Evolutionary conservation across 1,140 invertebrate species (phyloP), one percentile per base, ranked within the genome.

Genomic region (Magallana angulata): DNA sequence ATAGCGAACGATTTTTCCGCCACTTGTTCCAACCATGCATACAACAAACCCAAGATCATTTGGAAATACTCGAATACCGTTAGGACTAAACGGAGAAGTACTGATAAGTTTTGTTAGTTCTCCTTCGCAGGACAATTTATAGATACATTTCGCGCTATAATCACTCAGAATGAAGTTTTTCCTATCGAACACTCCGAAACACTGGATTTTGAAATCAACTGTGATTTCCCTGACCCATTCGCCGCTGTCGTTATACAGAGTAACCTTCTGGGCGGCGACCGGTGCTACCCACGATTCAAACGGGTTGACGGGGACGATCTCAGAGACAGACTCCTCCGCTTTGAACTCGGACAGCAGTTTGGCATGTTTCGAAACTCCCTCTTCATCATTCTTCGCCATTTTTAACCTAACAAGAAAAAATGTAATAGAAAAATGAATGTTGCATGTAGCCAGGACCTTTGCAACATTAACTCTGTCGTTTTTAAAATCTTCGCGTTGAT

Each of bases 161-260:
- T 84, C 57, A 84, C 82, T 84, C 57, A 84, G 14, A 24, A 84
- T 84, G 8, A 84, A 60, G 18, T 62, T 62, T 60, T 84, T 84
- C 18, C 57, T 59, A 48, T 84, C 82, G 30, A 60, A 84, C 16
- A 84, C 82, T 11, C 56, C 57, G 30, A 84, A 84, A 18, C 82
- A 59, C 59, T 84, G 82, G 30, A 84, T 36, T 30, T 84, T 84
- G n/a, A 62, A 59, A 84, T 3, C 9, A 62, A 84, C 57, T 24
- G 24, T 30, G 30, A 62, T 62, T 18, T 59, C 57, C 16, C 58
- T 7, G 24, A 84, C 57, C n/a, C 30, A 24, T 30, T 84, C 82
- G 2, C 82, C 82, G 36, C 60, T 84, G 57, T 62, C 82, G 30
- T 84, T 84, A 60, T 60, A 84, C 1, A 84, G 24, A 59, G 36